These are phyloP conservation scores for Trachelus troglodyta DNA, from an alignment of 2,888 invertebrate genomes.

Conservation along the genomic window DNA sequence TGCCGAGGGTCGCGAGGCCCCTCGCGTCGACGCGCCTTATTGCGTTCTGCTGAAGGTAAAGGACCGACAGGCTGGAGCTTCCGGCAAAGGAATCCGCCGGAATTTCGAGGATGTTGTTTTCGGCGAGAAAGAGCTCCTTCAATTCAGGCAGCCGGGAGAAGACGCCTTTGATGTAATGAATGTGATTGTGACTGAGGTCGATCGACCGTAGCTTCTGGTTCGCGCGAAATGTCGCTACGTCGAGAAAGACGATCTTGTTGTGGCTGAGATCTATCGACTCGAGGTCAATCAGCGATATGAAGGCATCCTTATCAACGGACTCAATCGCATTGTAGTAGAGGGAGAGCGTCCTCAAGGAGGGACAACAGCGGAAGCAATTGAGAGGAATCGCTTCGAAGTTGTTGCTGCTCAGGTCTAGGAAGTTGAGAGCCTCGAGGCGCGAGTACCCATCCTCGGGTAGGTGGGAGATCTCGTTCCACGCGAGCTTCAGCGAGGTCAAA, in stretches of 20 bases:
- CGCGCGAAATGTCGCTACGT: slow-evolving; percentile 78
- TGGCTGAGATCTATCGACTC: slow-evolving; percentile 89
- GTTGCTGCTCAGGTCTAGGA: slow-evolving; percentile 88
- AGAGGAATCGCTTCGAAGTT: slow-evolving; percentile 81
- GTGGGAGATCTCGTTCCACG: slow-evolving; percentile 72
- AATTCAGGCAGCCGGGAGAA: slow-evolving; percentile 84
- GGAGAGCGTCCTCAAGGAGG: slow-evolving; percentile 81
- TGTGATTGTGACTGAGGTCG: slow-evolving; percentile 89
- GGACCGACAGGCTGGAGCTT: slow-evolving; percentile 79
- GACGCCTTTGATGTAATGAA: slow-evolving; percentile 85
- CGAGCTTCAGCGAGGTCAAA: slow-evolving; percentile 75
- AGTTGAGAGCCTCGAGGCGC: slow-evolving; percentile 77
- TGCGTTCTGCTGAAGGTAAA: slow-evolving; percentile 89
- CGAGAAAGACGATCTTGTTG: slow-evolving; percentile 84
- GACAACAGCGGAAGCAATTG: slow-evolving; percentile 84
- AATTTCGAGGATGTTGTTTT: slow-evolving; percentile 89
- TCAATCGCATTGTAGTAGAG: slow-evolving; percentile 88
- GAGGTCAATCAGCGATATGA: slow-evolving; percentile 78
- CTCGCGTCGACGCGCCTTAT: slow-evolving; percentile 81
- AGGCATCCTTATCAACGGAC: slow-evolving; percentile 80
- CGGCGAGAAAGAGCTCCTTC: slow-evolving; percentile 85
- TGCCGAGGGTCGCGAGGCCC: slow-evolving; percentile 81
- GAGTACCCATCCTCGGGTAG: slow-evolving; percentile 80
- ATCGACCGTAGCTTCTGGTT: slow-evolving; percentile 84
- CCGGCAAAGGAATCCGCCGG: slow-evolving; percentile 84